A percentile compares a stretch with the other conserved stretches of the same genome.
Conservation (phyloP, 2,113 vertebrate species). For the Gadus macrocephalus region DNA sequence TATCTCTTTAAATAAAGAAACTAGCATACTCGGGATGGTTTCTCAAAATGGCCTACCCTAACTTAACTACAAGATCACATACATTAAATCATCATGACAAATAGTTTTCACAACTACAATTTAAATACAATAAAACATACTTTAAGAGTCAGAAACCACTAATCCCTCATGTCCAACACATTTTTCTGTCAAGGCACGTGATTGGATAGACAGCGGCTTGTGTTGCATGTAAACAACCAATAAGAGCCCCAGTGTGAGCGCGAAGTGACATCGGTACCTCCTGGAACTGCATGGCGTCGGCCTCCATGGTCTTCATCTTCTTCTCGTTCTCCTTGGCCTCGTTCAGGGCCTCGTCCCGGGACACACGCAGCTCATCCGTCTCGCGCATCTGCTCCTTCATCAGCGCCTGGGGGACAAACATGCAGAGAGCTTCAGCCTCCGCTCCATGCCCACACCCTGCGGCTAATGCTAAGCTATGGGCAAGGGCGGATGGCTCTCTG, state of each 20-base stretch:
- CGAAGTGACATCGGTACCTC: slow-evolving; percentile 75
- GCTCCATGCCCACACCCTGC: not conserved
- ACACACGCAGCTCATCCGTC: slow-evolving; percentile 84
- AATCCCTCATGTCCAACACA: too few species aligned
- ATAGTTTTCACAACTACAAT: too few species aligned
- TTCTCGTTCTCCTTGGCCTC: slow-evolving; percentile 89
- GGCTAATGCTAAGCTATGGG: not conserved
- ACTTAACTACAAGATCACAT: too few species aligned
- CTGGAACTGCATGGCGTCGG: slow-evolving; percentile 86
- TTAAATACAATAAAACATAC: too few species aligned
- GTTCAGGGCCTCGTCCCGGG: slow-evolving; percentile 85
- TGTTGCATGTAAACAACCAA: not conserved
- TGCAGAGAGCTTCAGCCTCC: slow-evolving; percentile 1
- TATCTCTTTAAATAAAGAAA: too few species aligned
- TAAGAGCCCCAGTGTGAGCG: not conserved
- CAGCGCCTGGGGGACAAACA: slow-evolving; percentile 71
- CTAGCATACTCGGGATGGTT: too few species aligned
- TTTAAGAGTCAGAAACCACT: too few species aligned
- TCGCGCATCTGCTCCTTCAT: slow-evolving; percentile 89
- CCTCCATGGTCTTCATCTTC: slow-evolving; percentile 91
- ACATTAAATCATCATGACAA: too few species aligned
- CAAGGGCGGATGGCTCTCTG: not conserved
- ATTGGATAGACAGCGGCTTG: too few species aligned
- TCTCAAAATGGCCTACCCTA: too few species aligned
- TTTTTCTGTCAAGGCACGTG: too few species aligned